Conservation (phyloP, 2,888 invertebrate genomes). For the Drosophila demipolita region DNA sequence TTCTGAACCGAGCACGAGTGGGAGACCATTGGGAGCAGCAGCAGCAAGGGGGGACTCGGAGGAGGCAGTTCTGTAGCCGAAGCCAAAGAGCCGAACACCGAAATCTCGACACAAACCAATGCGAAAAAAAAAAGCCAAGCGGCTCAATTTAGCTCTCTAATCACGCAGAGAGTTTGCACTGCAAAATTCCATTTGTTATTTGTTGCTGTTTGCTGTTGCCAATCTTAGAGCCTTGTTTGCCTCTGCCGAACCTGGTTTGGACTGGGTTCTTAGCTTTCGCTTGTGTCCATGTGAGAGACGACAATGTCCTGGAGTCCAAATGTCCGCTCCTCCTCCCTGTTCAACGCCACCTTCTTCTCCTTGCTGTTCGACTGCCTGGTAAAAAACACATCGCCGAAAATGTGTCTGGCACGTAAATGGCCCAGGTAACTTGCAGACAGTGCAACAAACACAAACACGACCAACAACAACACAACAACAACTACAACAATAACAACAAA, state of each 20-base stretch:
- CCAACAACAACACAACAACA: constrained; percentile 55
- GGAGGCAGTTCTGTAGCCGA: not conserved
- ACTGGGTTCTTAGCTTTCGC: constrained; percentile 62
- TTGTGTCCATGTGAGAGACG: constrained; percentile 24
- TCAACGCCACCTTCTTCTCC: constrained; percentile 33
- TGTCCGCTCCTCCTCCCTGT: constrained; percentile 40
- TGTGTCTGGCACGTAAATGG: constrained; percentile 80
- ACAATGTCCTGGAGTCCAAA: constrained; percentile 36
- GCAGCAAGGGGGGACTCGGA: not conserved
- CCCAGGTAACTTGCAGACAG: constrained; percentile 77
- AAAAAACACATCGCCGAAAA: constrained; percentile 79
- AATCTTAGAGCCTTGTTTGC: constrained; percentile 20
- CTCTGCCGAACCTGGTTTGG: constrained; percentile 16
- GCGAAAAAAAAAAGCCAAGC: constrained; percentile 34
- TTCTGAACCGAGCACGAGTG: constrained; percentile 62
- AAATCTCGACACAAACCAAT: constrained; percentile 42
- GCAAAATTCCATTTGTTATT: constrained; percentile 55
- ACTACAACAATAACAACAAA: constrained; percentile 60
- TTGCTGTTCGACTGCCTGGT: constrained; percentile 50
- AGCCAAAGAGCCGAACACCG: constrained; percentile 44
- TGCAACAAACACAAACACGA: constrained; percentile 58
- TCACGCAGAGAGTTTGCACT: constrained; percentile 75
- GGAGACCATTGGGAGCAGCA: constrained; percentile 43
- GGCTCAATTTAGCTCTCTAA: constrained; percentile 77
- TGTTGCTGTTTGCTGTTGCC: constrained; percentile 18